Conservation (phyloP, 2,113 vertebrate species). For the Oncorhynchus keta region DNA sequence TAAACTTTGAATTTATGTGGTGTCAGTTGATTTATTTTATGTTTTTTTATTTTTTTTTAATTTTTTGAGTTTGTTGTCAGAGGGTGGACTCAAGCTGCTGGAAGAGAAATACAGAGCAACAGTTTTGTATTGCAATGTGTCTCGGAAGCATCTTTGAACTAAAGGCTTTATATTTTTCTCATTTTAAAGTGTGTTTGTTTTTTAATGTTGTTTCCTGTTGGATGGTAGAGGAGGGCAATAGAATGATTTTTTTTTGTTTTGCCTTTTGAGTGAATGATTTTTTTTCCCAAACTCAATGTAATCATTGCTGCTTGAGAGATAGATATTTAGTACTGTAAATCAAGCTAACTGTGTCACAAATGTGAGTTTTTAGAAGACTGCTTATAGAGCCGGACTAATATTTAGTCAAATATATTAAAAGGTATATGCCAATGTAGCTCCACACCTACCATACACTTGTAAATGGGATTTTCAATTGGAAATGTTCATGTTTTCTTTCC, state of each 20-base stretch:
- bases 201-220: slow-evolving; percentile 50
- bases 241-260: slow-evolving; percentile 55
- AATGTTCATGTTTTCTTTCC: slow-evolving; percentile 44
- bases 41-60: slow-evolving; percentile 42
- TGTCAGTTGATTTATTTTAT: slow-evolving; percentile 50
- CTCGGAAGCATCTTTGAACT: slow-evolving; percentile 57
- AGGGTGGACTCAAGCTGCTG: slow-evolving; percentile 70
- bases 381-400: slow-evolving; percentile 88
- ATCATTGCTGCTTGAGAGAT: slow-evolving; percentile 92
- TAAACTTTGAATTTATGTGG: slow-evolving; percentile 80
- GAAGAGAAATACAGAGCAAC: slow-evolving; percentile 68
- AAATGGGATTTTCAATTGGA: slow-evolving; percentile 50
- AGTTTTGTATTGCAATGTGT: slow-evolving; percentile 37
- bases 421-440: slow-evolving; percentile 76
- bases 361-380: slow-evolving; percentile 91
- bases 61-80: slow-evolving; percentile 56
- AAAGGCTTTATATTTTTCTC: slow-evolving; percentile 62
- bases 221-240: slow-evolving; percentile 61
- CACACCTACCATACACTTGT: slow-evolving; percentile 65
- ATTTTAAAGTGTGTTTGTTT: slow-evolving; percentile 36
- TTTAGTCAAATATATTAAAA: slow-evolving; percentile 78
- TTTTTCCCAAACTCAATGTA: slow-evolving; percentile 76
- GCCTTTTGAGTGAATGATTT: slow-evolving; percentile 75
- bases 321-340: slow-evolving; percentile 95
- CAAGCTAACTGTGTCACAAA: slow-evolving; percentile 84